A percentile compares a stretch with the other conserved stretches of the same genome.
Conservation (phyloP, 2,113 vertebrate species). For the Erpornis zantholeuca region DNA sequence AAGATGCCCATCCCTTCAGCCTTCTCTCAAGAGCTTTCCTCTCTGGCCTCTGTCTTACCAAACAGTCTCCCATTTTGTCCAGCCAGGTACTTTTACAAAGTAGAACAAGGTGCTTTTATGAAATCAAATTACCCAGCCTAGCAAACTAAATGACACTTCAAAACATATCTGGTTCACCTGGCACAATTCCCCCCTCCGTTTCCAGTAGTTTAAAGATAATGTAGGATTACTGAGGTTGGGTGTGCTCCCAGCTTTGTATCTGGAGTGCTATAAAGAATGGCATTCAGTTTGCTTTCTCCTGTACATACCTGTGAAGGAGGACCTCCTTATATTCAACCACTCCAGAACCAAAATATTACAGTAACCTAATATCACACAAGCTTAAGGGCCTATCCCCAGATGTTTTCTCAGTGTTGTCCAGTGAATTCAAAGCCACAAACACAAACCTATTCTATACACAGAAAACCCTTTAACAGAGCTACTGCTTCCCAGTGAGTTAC, state of each 20-base stretch:
- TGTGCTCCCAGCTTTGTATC: neutral
- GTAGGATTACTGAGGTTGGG: neutral
- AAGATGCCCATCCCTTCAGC: neutral
- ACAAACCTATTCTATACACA: neutral
- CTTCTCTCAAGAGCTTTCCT: neutral
- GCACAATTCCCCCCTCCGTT: neutral
- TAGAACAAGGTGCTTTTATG: neutral
- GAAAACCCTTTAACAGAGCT: neutral
- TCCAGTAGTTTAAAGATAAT: constrained; percentile 4
- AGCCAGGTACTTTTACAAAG: neutral
- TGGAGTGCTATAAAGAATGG: constrained; percentile 13
- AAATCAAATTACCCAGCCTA: neutral
- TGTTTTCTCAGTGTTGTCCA: neutral
- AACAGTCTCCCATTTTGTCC: neutral
- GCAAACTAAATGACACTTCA: neutral
- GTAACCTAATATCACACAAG: neutral
- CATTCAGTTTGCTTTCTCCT: constrained; percentile 22
- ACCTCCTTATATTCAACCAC: neutral
- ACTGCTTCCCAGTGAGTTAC: neutral
- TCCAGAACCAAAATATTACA: neutral
- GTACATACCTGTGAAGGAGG: neutral
- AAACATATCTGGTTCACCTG: neutral
- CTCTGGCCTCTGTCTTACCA: neutral
- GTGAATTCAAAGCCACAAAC: neutral
- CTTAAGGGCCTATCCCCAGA: neutral